These are phyloP conservation scores for Gryllus longicercus DNA, from an alignment of 2,888 invertebrate species.

Conservation along the genomic window DNA sequence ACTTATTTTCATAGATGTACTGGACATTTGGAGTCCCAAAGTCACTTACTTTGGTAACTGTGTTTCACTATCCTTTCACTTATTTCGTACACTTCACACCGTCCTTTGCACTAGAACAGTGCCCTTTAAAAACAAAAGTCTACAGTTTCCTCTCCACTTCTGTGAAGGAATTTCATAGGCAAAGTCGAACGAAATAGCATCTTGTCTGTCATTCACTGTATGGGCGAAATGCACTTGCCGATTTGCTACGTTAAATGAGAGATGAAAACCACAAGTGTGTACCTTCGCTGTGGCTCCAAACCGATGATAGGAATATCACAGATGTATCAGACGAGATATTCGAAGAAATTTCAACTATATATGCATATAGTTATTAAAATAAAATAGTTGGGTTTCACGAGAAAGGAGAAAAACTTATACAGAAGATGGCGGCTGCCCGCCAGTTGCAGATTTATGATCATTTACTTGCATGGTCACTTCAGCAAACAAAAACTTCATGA, in stretches of 20 bases:
- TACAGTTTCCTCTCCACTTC: too few relatives aligned
- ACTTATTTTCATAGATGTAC: background rate
- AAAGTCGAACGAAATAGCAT: background rate
- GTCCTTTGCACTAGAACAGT: too few relatives aligned
- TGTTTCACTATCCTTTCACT: background rate
- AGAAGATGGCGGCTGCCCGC: slow-evolving; percentile 59
- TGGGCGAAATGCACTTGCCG: slow-evolving; percentile 23
- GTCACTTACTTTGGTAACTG: slow-evolving; percentile 17
- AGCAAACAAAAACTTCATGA: slow-evolving; percentile 5
- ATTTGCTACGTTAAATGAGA: slow-evolving; percentile 29
- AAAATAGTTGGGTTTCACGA: slow-evolving; percentile 39
- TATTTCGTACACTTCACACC: slow-evolving; percentile 4
- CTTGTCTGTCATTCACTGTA: slow-evolving; percentile 19
- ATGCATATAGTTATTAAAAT: slow-evolving; percentile 35
- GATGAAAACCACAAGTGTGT: slow-evolving; percentile 27
- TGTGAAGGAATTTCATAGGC: background rate
- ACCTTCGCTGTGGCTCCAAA: slow-evolving; percentile 36
- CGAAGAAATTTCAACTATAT: slow-evolving; percentile 30
- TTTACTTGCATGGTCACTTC: slow-evolving; percentile 35
- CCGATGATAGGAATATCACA: slow-evolving; percentile 30
- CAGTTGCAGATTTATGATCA: slow-evolving; percentile 45
- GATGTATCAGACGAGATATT: slow-evolving; percentile 30
- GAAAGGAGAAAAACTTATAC: slow-evolving; percentile 52
- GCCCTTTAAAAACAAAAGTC: too few relatives aligned
- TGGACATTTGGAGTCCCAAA: background rate